Evolutionary conservation across 2,888 invertebrate genomes (phyloP).

Genomic region (Elaeidobius kamerunicus): DNA sequence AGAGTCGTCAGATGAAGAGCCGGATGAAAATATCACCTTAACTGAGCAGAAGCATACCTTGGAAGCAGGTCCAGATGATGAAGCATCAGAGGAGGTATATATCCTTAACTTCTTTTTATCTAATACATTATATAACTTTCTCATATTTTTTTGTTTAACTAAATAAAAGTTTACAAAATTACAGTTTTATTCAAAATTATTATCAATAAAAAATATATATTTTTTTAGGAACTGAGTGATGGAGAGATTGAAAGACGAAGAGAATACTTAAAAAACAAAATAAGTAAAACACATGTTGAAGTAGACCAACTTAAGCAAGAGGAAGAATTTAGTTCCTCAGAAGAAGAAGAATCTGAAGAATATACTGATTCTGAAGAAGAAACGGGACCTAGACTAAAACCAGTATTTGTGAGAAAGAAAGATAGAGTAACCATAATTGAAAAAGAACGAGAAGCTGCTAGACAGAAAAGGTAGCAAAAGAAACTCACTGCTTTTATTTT

Average conservation of each 20-base stretch:
- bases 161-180: not conserved
- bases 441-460: conserved; percentile 82
- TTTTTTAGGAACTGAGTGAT: conserved; percentile 27
- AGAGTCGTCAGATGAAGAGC: conserved; percentile 60
- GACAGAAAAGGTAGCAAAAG: conserved; percentile 66
- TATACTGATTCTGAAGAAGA: conserved; percentile 90
- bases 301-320: conserved; percentile 74
- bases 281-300: conserved; percentile 63
- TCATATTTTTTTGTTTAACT: not conserved
- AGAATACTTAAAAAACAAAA: conserved; percentile 62
- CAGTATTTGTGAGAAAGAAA: conserved; percentile 89
- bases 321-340: conserved; percentile 63
- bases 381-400: conserved; percentile 75
- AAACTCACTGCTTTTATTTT: too few relatives aligned
- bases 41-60: conserved; percentile 48
- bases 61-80: conserved; percentile 51
- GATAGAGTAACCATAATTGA: conserved; percentile 95
- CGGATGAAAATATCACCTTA: conserved; percentile 46
- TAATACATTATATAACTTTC: too few relatives aligned
- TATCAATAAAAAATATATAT: not conserved
- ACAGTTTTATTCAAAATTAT: not conserved
- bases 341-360: conserved; percentile 79
- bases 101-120: not conserved
- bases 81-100: conserved; percentile 70
- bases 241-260: conserved; percentile 79